These are phyloP conservation scores for Brachylomia viminalis DNA, from an alignment of 2,888 invertebrate genomes.

Conservation along the genomic window DNA sequence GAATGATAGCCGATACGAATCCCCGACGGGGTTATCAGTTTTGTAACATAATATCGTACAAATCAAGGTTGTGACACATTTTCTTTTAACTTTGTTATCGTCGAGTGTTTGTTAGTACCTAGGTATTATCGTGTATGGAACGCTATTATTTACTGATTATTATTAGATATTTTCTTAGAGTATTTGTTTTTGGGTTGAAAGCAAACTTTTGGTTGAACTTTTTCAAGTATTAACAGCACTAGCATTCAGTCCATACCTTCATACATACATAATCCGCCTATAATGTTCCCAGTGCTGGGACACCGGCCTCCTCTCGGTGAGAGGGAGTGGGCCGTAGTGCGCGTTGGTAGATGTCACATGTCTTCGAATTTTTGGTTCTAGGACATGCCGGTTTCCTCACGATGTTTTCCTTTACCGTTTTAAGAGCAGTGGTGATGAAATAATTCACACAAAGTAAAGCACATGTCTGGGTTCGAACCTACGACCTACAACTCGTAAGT, in stretches of 20 bases:
- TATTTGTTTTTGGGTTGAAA: slow-evolving; percentile 7
- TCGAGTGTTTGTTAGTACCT: slow-evolving; percentile 70
- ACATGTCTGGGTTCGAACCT: too few species aligned
- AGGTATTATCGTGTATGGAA: slow-evolving; percentile 33
- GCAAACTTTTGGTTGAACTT: neutral
- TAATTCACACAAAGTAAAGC: too few species aligned
- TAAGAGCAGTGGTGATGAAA: too few species aligned
- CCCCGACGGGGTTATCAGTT: slow-evolving; percentile 84
- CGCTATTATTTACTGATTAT: slow-evolving; percentile 43
- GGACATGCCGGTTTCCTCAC: too few species aligned
- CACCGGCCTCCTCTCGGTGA: too few species aligned
- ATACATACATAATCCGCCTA: neutral
- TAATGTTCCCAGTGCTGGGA: too few species aligned
- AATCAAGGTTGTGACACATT: slow-evolving; percentile 89
- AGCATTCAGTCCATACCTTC: too few species aligned
- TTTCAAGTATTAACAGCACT: neutral
- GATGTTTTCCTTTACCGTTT: too few species aligned
- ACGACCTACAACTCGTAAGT: too few species aligned
- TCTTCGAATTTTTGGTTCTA: too few species aligned
- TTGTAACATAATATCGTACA: slow-evolving; percentile 77
- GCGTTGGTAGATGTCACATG: too few species aligned
- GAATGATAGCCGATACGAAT: slow-evolving; percentile 81
- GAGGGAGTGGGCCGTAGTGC: too few species aligned
- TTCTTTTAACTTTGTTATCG: slow-evolving; percentile 83
- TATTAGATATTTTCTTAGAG: slow-evolving; percentile 26